phyloP scores from a whole-genome alignment of 2,888 invertebrate species.

The Autographa pulchrina region DNA sequence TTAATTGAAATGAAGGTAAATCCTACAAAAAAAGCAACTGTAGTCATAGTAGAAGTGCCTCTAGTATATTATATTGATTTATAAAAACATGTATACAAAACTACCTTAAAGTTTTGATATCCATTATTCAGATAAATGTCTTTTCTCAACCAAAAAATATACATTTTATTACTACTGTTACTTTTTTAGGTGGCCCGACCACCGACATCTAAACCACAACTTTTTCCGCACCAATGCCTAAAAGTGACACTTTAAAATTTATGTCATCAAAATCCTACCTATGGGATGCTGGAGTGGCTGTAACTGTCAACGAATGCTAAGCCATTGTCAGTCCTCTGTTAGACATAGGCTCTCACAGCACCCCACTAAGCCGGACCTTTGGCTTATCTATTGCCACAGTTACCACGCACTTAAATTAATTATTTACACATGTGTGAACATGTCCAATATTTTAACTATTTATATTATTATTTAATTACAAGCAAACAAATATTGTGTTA shows the following conservation, averaged over 20 bases:
- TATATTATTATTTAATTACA: too few species aligned
- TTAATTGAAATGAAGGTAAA: conserved; percentile 14
- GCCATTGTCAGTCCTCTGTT: conserved; percentile 1
- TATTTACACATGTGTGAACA: background rate
- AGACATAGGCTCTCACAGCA: conserved; percentile 4
- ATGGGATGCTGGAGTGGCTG: background rate
- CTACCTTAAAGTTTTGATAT: too few species aligned
- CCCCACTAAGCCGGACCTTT: background rate
- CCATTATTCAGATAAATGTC: too few species aligned
- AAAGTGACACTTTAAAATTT: background rate
- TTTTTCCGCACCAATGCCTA: background rate
- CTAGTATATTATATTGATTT: too few species aligned
- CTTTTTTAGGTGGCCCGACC: background rate
- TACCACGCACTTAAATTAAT: background rate
- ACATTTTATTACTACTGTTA: too few species aligned
- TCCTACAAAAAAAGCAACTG: too few species aligned
- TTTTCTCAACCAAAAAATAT: too few species aligned
- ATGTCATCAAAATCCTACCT: background rate
- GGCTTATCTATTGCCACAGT: conserved; percentile 1
- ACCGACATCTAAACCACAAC: background rate
- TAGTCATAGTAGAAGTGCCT: too few species aligned
- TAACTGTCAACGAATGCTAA: conserved; percentile 4
- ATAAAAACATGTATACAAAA: too few species aligned
- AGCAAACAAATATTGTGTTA: too few species aligned
- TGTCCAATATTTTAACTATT: background rate